These are phyloP conservation scores for Girardinichthys multiradiatus DNA, from an alignment of 2,113 vertebrate genomes.

Conservation along the genomic window DNA sequence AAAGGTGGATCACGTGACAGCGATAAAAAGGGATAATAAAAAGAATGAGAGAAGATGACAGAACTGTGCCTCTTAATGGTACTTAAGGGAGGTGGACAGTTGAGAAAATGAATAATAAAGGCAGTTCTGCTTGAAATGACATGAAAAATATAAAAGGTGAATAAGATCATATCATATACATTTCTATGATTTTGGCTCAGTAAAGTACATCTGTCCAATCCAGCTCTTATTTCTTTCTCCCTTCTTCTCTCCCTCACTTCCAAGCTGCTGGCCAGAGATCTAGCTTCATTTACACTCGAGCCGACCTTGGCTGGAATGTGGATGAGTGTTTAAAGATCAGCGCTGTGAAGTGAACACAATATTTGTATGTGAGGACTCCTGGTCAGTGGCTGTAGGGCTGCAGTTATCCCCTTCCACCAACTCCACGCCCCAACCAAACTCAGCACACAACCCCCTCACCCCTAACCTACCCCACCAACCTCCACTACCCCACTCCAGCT, in stretches of 20 bases:
- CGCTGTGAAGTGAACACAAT: constrained; percentile 80
- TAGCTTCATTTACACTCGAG: constrained; percentile 77
- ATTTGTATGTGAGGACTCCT: constrained; percentile 75
- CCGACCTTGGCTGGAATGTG: constrained; percentile 83
- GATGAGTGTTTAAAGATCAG: constrained; percentile 83
- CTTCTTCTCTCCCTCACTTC: constrained; percentile 10
- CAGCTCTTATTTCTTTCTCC: constrained; percentile 1
- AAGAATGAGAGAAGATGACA: constrained; percentile 11
- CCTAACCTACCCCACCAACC: background rate
- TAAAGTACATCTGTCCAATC: background rate
- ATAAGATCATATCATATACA: constrained; percentile 35
- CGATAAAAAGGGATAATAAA: constrained; percentile 16
- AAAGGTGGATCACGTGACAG: constrained; percentile 21
- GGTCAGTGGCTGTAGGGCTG: constrained; percentile 82
- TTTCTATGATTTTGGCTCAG: constrained; percentile 33
- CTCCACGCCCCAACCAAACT: constrained; percentile 54
- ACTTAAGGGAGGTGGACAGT: constrained; percentile 14
- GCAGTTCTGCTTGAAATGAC: constrained; percentile 12
- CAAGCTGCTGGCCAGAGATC: constrained; percentile 35
- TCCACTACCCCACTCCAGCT: background rate
- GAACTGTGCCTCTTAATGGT: constrained; percentile 32
- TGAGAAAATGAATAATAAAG: constrained; percentile 36
- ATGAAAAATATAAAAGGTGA: constrained; percentile 38
- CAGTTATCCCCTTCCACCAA: constrained; percentile 84
- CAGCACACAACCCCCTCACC: background rate